Evolutionary conservation across 2,797 vertebrate species (phyloP).

Genomic region (Serranus cabrilla): DNA sequence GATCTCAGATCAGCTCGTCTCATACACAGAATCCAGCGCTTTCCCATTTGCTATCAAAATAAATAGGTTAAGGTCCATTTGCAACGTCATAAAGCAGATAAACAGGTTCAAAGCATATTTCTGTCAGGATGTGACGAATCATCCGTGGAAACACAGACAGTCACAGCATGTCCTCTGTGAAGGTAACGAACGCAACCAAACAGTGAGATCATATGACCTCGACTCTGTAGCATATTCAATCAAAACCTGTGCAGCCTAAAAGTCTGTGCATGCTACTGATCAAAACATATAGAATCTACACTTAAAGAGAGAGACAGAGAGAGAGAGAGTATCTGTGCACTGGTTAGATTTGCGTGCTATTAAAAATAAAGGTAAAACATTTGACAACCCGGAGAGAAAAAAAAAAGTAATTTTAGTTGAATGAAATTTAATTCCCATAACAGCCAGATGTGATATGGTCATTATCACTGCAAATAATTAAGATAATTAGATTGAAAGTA

Average conservation of each 20-base stretch:
- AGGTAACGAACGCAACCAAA: not conserved
- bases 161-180: not conserved
- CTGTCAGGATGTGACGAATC: conserved; percentile 13
- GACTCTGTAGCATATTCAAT: not conserved
- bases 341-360: conserved; percentile 15
- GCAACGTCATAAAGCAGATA: conserved; percentile 55
- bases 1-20: conserved; percentile 75
- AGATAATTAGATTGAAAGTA: conserved; percentile 77
- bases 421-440: conserved; percentile 80
- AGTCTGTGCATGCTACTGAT: no score
- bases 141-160: conserved; percentile 3
- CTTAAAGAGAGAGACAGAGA: no score
- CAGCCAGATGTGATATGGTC: conserved; percentile 80
- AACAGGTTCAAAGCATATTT: conserved; percentile 48
- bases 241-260: no score
- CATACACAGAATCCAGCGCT: conserved; percentile 51
- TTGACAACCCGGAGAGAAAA: conserved; percentile 12
- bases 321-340: no score
- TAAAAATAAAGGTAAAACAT: conserved; percentile 36
- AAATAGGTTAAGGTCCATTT: conserved; percentile 67
- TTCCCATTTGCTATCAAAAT: conserved; percentile 47
- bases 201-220: not conserved
- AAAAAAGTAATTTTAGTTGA: conserved; percentile 67
- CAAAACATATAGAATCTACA: no score
- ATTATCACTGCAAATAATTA: conserved; percentile 78